phyloP scores from a whole-genome alignment of 2,113 vertebrate species.

The Phalacrocorax brasilianus region DNA sequence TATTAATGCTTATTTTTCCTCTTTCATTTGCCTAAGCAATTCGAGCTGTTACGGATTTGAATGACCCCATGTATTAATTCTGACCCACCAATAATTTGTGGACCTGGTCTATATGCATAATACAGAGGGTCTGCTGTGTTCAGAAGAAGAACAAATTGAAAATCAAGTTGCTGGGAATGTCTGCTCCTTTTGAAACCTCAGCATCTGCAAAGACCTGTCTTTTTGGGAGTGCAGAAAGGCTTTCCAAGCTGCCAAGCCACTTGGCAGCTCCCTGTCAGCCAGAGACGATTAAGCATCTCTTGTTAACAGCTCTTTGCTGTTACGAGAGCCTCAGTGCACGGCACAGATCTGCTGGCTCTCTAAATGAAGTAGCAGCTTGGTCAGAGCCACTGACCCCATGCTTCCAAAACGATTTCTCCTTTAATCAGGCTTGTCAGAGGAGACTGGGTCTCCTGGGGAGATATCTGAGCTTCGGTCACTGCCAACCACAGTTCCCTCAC shows the following conservation, averaged over 20 bases:
- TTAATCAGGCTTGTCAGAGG: conserved; percentile 22
- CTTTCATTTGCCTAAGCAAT: neutral
- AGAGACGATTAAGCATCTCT: neutral
- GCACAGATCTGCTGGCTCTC: neutral
- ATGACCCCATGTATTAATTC: neutral
- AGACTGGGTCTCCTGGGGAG: neutral
- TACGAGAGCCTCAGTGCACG: neutral
- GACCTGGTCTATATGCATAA: neutral
- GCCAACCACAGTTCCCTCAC: neutral
- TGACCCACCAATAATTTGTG: neutral
- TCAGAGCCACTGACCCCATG: neutral
- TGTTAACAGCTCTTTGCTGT: neutral
- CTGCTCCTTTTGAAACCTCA: neutral
- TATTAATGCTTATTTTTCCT: neutral
- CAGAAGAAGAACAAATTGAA: neutral
- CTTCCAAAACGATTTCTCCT: neutral
- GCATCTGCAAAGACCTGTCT: neutral
- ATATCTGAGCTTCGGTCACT: neutral
- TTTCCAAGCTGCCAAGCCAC: neutral
- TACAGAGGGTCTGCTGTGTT: neutral
- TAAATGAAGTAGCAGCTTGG: neutral
- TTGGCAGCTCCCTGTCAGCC: neutral
- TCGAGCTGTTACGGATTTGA: neutral
- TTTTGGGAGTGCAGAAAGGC: neutral
- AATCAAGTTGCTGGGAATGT: neutral